phyloP scores from a whole-genome alignment of 1,140 invertebrate genomes.

The Galendromus occidentalis region DNA sequence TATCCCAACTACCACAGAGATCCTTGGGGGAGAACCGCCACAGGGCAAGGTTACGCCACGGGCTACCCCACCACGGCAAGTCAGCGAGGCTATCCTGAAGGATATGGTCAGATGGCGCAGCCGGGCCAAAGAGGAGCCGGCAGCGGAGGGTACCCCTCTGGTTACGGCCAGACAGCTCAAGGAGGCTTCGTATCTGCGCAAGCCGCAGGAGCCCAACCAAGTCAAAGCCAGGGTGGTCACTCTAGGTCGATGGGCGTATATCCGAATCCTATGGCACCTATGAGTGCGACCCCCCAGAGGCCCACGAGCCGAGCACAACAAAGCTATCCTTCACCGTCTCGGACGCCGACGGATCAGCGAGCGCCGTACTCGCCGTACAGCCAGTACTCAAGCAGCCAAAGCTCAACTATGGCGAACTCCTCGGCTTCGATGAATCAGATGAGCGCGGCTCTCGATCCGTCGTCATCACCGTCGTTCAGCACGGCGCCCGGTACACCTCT shows the following conservation, averaged over 20 bases:
- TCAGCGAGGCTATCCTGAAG: conserved; percentile 5
- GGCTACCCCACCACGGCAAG: neutral
- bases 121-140: neutral
- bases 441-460: neutral
- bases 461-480: conserved; percentile 1
- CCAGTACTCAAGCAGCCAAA: neutral
- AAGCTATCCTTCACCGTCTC: conserved; percentile 3
- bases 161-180: neutral
- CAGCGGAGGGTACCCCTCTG: conserved; percentile 1
- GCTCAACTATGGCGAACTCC: neutral
- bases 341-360: neutral
- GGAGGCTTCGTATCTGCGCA: neutral
- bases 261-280: conserved; percentile 8
- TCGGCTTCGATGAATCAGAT: neutral
- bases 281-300: conserved; percentile 9
- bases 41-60: neutral
- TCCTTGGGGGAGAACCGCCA: neutral
- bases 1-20: neutral
- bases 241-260: conserved; percentile 9
- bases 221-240: neutral
- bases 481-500: conserved; percentile 6
- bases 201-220: neutral
- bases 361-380: conserved; percentile 6
- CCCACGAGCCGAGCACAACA: neutral
- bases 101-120: conserved; percentile 4